These are phyloP conservation scores for Drosophila ercepeae DNA, from an alignment of 1,140 invertebrate genomes.

Conservation along the genomic window DNA sequence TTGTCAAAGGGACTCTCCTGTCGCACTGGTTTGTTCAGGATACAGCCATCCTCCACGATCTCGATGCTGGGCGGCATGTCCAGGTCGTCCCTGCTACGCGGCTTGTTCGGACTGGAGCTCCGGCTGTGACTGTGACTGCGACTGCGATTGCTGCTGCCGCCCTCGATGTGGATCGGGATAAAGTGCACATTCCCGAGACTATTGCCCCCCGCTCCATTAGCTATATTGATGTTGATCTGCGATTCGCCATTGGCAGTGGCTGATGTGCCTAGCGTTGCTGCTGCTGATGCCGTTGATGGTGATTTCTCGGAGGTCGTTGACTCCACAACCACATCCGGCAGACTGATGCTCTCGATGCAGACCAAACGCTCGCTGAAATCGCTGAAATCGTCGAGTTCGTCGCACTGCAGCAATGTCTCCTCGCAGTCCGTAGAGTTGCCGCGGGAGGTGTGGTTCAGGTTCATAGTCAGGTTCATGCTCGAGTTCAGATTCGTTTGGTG, in stretches of 20 bases:
- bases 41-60: slow-evolving; percentile 68
- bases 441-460: slow-evolving; percentile 49
- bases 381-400: slow-evolving; percentile 71
- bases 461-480: slow-evolving; percentile 3
- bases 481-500: slow-evolving; percentile 2
- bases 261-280: background rate
- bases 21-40: slow-evolving; percentile 43
- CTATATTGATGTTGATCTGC: slow-evolving; percentile 75
- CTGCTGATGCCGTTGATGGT: slow-evolving; percentile 16
- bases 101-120: slow-evolving; percentile 62
- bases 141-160: slow-evolving; percentile 41
- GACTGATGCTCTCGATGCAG: slow-evolving; percentile 83
- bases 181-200: slow-evolving; percentile 81
- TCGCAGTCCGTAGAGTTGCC: slow-evolving; percentile 78
- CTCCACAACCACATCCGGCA: slow-evolving; percentile 83
- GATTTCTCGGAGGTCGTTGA: slow-evolving; percentile 67
- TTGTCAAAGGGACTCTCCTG: slow-evolving; percentile 31
- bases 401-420: slow-evolving; percentile 76
- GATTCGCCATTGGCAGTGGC: slow-evolving; percentile 43
- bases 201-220: slow-evolving; percentile 64
- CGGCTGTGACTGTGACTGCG: slow-evolving; percentile 61
- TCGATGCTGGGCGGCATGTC: slow-evolving; percentile 63
- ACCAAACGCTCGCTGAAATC: slow-evolving; percentile 72
- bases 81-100: slow-evolving; percentile 72
- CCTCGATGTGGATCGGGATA: slow-evolving; percentile 81